Percentiles rank a stretch among this genome's conserved stretches.
Evolutionary conservation across 2,797 vertebrate genomes (phyloP).

Genomic region (Arnoldichthys spilopterus): DNA sequence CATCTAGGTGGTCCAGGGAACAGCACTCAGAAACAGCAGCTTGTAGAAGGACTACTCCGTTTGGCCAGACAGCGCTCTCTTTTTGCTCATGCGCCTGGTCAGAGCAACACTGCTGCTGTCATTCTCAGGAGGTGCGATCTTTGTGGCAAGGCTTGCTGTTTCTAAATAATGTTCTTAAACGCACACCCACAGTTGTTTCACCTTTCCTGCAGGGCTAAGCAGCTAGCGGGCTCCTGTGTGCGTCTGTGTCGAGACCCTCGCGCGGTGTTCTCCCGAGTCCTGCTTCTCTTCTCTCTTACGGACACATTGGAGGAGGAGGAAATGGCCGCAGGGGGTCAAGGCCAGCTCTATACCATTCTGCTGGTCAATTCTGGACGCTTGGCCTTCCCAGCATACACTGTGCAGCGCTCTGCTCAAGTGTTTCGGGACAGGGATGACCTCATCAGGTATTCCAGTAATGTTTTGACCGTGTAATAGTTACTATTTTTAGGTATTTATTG

Average conservation of each 20-base stretch:
- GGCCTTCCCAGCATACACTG: constrained; percentile 86
- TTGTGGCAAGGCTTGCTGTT: not conserved
- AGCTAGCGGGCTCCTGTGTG: constrained; percentile 81
- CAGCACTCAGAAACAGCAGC: constrained; percentile 85
- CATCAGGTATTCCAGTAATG: constrained; percentile 77
- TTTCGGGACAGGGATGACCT: constrained; percentile 93
- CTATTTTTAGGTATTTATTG: not conserved
- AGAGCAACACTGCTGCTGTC: constrained; percentile 75
- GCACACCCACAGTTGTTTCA: not conserved
- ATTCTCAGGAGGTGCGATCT: constrained; percentile 88
- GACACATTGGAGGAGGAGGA: constrained; percentile 91
- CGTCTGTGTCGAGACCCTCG: constrained; percentile 80
- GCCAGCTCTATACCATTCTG: constrained; percentile 88
- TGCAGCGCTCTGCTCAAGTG: constrained; percentile 79
- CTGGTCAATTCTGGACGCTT: constrained; percentile 87
- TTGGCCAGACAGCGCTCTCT: constrained; percentile 88
- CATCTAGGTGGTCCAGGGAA: constrained; percentile 83
- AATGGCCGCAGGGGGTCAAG: constrained; percentile 85
- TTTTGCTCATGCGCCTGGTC: constrained; percentile 74
- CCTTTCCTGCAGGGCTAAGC: constrained; percentile 82
- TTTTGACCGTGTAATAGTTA: not conserved
- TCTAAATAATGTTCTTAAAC: not conserved
- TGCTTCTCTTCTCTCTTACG: constrained; percentile 90
- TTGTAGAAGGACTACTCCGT: constrained; percentile 83
- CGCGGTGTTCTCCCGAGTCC: constrained; percentile 86